Conservation (phyloP, 1,140 invertebrate species). For the Mercenaria mercenaria region DNA sequence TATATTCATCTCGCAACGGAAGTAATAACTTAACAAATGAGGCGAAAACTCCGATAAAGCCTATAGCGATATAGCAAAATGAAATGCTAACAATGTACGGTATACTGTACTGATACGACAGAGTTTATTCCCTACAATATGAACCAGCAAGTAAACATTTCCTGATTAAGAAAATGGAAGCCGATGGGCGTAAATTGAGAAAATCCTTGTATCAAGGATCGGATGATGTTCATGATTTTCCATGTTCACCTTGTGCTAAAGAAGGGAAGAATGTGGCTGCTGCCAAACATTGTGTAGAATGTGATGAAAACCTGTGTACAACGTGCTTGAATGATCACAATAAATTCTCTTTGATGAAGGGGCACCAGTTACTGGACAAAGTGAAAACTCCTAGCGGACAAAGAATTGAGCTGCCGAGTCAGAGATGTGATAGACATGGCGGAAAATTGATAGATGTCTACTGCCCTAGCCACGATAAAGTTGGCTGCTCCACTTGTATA, state of each 20-base stretch:
- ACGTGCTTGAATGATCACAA: neutral
- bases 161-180: neutral
- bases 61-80: too few relatives aligned
- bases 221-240: neutral
- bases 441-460: neutral
- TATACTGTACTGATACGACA: too few relatives aligned
- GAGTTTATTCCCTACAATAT: too few relatives aligned
- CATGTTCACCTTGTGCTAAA: neutral
- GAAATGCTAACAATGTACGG: too few relatives aligned
- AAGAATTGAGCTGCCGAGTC: neutral
- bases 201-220: neutral
- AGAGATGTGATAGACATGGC: neutral
- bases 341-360: neutral
- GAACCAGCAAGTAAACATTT: too few relatives aligned
- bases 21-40: too few relatives aligned
- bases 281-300: neutral
- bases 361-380: neutral
- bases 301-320: neutral
- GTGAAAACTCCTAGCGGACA: neutral
- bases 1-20: too few relatives aligned
- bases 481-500: neutral
- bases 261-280: neutral
- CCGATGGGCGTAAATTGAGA: neutral
- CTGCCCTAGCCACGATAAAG: neutral
- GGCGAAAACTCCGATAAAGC: too few relatives aligned